These are phyloP conservation scores for Polyommatus iphigenia DNA, from an alignment of 2,888 invertebrate genomes.

Conservation along the genomic window DNA sequence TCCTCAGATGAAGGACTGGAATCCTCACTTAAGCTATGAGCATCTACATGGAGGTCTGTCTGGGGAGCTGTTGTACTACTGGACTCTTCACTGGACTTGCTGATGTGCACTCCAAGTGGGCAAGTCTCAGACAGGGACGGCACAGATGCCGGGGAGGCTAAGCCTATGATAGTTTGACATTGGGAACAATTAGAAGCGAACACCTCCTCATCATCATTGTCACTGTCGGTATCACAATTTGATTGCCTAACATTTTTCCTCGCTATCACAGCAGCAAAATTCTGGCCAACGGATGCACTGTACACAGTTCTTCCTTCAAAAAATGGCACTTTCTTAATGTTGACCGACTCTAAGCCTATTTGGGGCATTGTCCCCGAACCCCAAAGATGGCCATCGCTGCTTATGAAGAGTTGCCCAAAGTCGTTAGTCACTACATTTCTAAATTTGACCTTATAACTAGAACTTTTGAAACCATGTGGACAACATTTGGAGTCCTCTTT, in stretches of 20 bases:
- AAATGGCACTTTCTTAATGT: conserved; percentile 83
- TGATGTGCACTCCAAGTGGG: conserved; percentile 81
- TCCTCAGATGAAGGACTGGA: conserved; percentile 80
- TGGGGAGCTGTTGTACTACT: conserved; percentile 81
- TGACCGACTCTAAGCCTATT: conserved; percentile 80
- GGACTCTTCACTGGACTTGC: conserved; percentile 81
- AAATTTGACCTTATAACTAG: conserved; percentile 81
- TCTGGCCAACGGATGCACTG: conserved; percentile 86
- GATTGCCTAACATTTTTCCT: conserved; percentile 79
- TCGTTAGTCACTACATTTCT: conserved; percentile 82
- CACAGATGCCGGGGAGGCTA: conserved; percentile 80
- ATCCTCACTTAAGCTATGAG: conserved; percentile 78
- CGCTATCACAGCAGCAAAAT: conserved; percentile 88
- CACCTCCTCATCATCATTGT: conserved; percentile 82
- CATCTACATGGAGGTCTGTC: conserved; percentile 78
- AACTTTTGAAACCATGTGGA: conserved; percentile 83
- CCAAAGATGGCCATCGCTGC: conserved; percentile 85
- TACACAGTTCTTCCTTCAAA: conserved; percentile 85
- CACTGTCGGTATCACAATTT: conserved; percentile 81
- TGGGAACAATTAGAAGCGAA: conserved; percentile 84
- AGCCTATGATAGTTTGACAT: conserved; percentile 79
- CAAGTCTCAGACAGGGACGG: conserved; percentile 83
- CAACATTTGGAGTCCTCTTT: conserved; percentile 84
- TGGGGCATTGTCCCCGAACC: conserved; percentile 85
- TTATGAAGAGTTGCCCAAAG: conserved; percentile 83